Conservation (phyloP, 1,140 invertebrate genomes). For the Nebria ingens region DNA sequence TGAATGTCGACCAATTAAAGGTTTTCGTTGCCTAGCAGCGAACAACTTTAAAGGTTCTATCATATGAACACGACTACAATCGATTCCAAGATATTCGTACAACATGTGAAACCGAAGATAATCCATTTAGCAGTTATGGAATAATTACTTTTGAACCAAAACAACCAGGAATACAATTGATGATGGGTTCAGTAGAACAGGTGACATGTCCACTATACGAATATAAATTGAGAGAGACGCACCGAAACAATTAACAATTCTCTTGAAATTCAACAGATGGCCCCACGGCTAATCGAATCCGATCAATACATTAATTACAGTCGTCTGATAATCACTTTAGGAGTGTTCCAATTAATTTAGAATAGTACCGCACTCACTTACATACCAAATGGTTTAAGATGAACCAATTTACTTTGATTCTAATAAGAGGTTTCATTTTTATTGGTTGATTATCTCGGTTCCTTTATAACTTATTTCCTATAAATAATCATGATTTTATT, state of each 20-base stretch:
- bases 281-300: background rate
- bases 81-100: background rate
- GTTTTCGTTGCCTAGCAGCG: background rate
- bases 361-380: background rate
- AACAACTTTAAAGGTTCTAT: too few relatives aligned
- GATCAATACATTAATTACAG: constrained; percentile 7
- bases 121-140: background rate
- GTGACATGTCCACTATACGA: background rate
- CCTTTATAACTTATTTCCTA: too few relatives aligned
- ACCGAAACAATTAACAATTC: constrained; percentile 7
- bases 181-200: background rate
- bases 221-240: too few relatives aligned
- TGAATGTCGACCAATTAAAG: background rate
- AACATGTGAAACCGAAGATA: background rate
- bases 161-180: too few relatives aligned
- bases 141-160: background rate
- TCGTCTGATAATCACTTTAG: constrained; percentile 4
- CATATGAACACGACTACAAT: too few relatives aligned
- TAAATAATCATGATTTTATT: too few relatives aligned
- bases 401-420: too few relatives aligned
- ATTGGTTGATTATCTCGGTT: too few relatives aligned
- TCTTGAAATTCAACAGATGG: constrained; percentile 6
- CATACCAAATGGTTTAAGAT: background rate
- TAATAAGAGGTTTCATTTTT: too few relatives aligned
- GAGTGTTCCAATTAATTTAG: constrained; percentile 6